Percentiles rank a stretch among this genome's conserved stretches.
Evolutionary conservation across 2,113 vertebrate species (phyloP).

Genomic region (Scomber scombrus): DNA sequence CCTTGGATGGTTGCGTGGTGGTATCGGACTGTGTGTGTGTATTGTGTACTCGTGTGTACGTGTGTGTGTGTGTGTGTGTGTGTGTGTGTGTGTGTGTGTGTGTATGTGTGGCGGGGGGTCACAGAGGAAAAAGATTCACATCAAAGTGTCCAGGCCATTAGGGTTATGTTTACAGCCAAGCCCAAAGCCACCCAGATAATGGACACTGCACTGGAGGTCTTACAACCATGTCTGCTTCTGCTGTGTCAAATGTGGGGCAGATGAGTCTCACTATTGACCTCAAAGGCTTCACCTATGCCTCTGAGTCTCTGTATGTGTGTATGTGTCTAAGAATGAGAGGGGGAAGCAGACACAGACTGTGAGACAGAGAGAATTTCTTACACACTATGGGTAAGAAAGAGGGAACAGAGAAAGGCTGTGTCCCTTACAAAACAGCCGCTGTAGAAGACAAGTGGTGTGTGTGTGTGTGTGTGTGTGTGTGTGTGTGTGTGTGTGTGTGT

Average conservation of each 20-base stretch:
- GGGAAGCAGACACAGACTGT: slow-evolving; percentile 6
- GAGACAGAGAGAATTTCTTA: neutral
- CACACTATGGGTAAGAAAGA: slow-evolving; percentile 1
- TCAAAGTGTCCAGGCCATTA: slow-evolving; percentile 45
- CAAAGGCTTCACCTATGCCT: slow-evolving; percentile 18
- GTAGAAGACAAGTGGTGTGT: neutral
- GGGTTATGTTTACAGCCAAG: slow-evolving; percentile 56
- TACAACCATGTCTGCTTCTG: slow-evolving; percentile 7
- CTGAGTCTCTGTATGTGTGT: neutral
- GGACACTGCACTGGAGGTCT: slow-evolving; percentile 47
- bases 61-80: slow-evolving; percentile 12
- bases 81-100: slow-evolving; percentile 3
- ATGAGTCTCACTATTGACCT: slow-evolving; percentile 32
- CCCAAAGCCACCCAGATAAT: slow-evolving; percentile 52
- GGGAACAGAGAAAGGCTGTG: neutral
- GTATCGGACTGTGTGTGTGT: slow-evolving; percentile 21
- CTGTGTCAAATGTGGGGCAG: neutral
- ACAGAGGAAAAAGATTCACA: slow-evolving; percentile 3
- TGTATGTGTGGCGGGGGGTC: neutral
- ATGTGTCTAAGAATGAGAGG: neutral
- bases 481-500: slow-evolving; percentile 17
- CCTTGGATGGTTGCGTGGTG: slow-evolving; percentile 38
- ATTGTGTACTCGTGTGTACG: slow-evolving; percentile 1
- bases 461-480: slow-evolving; percentile 16
- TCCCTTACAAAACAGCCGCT: neutral